Percentiles rank a stretch among this genome's conserved stretches.
phyloP scores from a whole-genome alignment of 2,113 vertebrate genomes.

The Cyphomyrus plagiostoma region DNA sequence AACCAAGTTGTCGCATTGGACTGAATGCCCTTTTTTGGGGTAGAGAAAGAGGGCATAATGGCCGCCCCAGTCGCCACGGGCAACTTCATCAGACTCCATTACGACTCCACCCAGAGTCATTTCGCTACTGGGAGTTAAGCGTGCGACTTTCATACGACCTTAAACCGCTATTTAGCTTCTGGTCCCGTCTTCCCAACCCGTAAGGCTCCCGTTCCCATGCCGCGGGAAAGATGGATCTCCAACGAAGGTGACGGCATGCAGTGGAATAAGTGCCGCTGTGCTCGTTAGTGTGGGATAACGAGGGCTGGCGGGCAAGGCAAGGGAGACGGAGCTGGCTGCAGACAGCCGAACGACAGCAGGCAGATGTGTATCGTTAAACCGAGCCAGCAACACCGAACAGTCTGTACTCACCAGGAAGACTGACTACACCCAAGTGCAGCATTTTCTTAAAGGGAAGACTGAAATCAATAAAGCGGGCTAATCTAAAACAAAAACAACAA shows the following conservation, averaged over 20 bases:
- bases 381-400: not conserved
- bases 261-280: not conserved
- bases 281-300: not conserved
- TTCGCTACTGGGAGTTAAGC: not conserved
- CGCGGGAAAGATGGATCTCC: not conserved
- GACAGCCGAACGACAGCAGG: not conserved
- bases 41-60: not conserved
- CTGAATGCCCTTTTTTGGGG: not conserved
- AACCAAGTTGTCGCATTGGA: not conserved
- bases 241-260: not conserved
- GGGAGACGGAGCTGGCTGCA: not conserved
- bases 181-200: not conserved
- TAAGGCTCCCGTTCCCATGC: not conserved
- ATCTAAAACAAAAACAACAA: not conserved
- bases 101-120: not conserved
- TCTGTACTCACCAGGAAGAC: not conserved
- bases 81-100: not conserved
- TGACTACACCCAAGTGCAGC: not conserved
- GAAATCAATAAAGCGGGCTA: not conserved
- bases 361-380: not conserved
- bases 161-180: not conserved
- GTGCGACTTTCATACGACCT: not conserved
- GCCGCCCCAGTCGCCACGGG: not conserved
- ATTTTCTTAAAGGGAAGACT: not conserved
- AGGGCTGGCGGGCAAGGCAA: not conserved